Evolutionary conservation across 2,797 vertebrate genomes (phyloP), one percentile per base, ranked within the genome.

Genomic region (Cossypha polioptera): DNA sequence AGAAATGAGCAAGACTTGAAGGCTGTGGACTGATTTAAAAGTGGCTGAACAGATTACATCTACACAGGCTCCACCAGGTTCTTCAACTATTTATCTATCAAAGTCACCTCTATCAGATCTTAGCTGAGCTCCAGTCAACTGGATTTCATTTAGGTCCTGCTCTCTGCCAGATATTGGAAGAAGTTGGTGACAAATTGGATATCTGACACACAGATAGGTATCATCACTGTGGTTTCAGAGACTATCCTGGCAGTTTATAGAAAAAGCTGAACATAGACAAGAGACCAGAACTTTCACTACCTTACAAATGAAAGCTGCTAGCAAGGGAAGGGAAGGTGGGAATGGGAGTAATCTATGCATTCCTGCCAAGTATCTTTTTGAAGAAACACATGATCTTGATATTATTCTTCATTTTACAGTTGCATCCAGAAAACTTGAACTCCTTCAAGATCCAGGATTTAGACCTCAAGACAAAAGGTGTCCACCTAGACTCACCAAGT

Each of bases 61-160:
- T 90, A 63, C 51, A 51, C 28, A 91, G 55, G 72, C 54, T 92
- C 80, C 66, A 93, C 66, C n/a, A 88, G 94, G 40, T 88, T 96
- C 72, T 86, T 77, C 59, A 89, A 73, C 58, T 35, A 69, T 59
- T 66, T 94, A 93, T 92, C 58, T 66, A 57, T 90, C 87, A 88
- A 93, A 95, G 94, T 84, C 79, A 94, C 50, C n/a, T 66, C 73
- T 92, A 95, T 94, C 94, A 92, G 82, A 95, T 94, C 73, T 88
- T 54, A 69, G 74, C 73, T 50, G 76, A 86, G 82, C 90, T 90
- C 82, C 82, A 94, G 89, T 92, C 95, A 95, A 90, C 76, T 79
- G 89, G 82, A 96, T 88, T 95, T 95, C 91, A 96, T 91, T 95
- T 82, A 92, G 76, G 92, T 90, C 92, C 35, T 66, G 68, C 53